Conservation (phyloP, 2,797 vertebrate genomes). For the Hydrocynus forskahlii region DNA sequence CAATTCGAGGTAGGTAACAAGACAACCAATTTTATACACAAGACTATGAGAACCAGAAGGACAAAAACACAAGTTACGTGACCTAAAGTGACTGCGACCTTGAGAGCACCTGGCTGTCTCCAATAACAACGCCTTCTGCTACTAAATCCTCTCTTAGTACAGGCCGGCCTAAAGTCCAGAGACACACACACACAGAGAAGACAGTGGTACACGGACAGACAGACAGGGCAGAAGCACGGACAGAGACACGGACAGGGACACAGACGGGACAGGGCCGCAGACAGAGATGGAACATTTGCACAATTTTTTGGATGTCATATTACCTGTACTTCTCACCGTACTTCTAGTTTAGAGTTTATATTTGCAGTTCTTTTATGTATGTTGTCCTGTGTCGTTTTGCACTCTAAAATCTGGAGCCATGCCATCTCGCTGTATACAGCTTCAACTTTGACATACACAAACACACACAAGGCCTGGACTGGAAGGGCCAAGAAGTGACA, state of each 20-base stretch:
- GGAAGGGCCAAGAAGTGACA: conserved; percentile 20
- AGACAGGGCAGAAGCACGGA: not conserved
- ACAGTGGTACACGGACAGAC: not conserved
- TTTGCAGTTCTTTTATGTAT: no score
- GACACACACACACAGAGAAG: conserved; percentile 12
- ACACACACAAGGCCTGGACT: not conserved
- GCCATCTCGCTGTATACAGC: no score
- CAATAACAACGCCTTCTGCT: conserved; percentile 10
- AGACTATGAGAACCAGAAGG: not conserved
- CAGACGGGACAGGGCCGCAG: no score
- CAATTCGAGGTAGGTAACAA: no score
- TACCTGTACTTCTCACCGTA: no score
- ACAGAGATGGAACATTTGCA: no score
- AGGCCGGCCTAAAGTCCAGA: not conserved
- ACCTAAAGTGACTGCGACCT: conserved; percentile 16
- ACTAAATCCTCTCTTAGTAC: conserved; percentile 12
- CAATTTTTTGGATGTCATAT: no score
- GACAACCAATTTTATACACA: not conserved
- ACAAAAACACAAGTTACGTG: not conserved
- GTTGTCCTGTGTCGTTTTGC: no score
- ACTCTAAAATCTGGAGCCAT: no score
- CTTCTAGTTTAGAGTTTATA: no score
- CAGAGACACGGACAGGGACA: not conserved
- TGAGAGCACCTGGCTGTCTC: not conserved
- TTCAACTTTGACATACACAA: no score